phyloP scores from a whole-genome alignment of 2,797 vertebrate genomes.

The Crenichthys baileyi region DNA sequence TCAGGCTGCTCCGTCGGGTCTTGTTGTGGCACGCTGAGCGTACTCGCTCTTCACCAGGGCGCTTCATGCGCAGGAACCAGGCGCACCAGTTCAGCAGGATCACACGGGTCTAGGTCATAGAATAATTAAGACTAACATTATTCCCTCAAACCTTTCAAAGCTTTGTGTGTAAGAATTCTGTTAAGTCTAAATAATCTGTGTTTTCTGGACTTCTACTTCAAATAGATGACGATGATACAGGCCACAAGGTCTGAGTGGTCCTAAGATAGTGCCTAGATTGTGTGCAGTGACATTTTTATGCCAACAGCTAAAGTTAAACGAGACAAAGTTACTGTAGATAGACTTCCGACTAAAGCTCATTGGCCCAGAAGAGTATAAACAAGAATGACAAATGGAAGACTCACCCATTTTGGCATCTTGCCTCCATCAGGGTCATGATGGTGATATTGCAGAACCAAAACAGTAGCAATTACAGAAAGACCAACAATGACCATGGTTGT shows the following conservation, averaged over 20 bases:
- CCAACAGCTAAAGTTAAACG: neutral
- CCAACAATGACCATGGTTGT: constrained; percentile 84
- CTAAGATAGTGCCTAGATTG: neutral
- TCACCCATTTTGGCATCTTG: constrained; percentile 85
- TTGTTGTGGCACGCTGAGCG: constrained; percentile 87
- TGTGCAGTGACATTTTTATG: neutral
- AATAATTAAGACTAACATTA: neutral
- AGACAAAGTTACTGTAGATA: no score
- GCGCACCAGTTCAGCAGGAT: constrained; percentile 96
- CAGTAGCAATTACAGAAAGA: constrained; percentile 82
- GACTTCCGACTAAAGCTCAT: no score
- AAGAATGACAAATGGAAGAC: constrained; percentile 31
- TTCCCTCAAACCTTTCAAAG: neutral
- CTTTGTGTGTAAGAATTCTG: no score
- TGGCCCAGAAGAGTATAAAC: neutral
- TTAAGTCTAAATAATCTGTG: neutral
- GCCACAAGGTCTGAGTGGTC: neutral
- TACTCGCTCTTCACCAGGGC: constrained; percentile 88
- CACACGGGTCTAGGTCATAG: constrained; percentile 84
- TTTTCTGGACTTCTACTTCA: neutral
- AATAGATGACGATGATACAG: neutral
- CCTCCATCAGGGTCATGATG: constrained; percentile 81
- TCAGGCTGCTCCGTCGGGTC: constrained; percentile 84
- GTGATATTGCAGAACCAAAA: constrained; percentile 82
- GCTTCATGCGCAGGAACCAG: constrained; percentile 96